Evolutionary conservation across 2,888 invertebrate species (phyloP), one percentile per base, ranked within the genome.

Genomic region (Serrognathus titanus): DNA sequence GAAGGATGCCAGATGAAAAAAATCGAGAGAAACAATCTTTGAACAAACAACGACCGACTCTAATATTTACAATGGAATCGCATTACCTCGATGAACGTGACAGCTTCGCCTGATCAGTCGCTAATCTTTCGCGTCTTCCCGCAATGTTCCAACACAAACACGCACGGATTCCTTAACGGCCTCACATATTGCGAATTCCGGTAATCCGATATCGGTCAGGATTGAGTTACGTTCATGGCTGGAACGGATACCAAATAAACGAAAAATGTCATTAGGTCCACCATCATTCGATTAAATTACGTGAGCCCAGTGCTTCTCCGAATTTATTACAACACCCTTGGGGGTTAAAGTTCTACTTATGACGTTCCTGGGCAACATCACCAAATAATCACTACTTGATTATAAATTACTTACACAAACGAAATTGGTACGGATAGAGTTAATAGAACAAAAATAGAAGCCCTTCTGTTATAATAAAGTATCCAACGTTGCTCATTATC

Each of bases 231-330:
- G 70, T 67, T 67, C 64, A 60, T 64, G 63, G 65, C 62, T 63
- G 70, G 65, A 69, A 69, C 71, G 69, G 69, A 70, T 66, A 69
- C 70, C 71, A 69, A 71, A 72, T 73, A 74, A 71, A 73, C 73
- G 73, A 73, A 74, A 74, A 74, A 74, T 73, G 73, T 74, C 72
- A 74, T 74, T 74, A 73, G 70, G 65, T 31, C 69, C 68, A 62
- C 50, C 58, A 70, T 68, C 71, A 66, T 73, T 71, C 74, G 71
- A 75, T 74, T 74, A 74, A 71, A 74, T 74, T 74, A 72, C 69
- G 68, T 59, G 55, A 66, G 62, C 60, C 66, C 67, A 43, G 67
- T 69, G 69, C 65, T 66, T 63, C 66, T 67, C 59, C 68, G 67
- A 71, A 72, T 72, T 72, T 72, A 70, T 72, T 69, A 66, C 68